Conservation (phyloP, 2,888 invertebrate genomes). For the Parasteatoda lunata region DNA sequence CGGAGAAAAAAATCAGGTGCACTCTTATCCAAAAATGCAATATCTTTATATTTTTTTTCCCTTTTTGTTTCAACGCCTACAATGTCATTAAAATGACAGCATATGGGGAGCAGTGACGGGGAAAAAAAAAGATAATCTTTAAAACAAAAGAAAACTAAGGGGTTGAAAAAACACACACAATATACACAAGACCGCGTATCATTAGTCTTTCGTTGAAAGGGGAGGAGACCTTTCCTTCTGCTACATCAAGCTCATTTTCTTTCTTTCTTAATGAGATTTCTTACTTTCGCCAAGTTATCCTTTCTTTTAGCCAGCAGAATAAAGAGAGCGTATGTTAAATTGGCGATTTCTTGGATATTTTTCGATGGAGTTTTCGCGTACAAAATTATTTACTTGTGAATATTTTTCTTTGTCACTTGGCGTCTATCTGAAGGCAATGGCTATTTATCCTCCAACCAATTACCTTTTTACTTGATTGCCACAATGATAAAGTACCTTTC, state of each 20-base stretch:
- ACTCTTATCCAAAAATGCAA: neutral
- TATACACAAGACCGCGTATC: neutral
- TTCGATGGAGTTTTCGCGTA: neutral
- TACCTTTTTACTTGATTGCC: too few relatives aligned
- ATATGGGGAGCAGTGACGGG: neutral
- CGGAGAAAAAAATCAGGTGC: neutral
- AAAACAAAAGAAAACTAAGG: neutral
- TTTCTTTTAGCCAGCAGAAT: neutral
- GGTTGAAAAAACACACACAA: neutral
- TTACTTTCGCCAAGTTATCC: neutral
- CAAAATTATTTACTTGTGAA: neutral
- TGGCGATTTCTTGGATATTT: neutral
- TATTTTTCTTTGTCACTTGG: neutral
- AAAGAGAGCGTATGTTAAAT: neutral
- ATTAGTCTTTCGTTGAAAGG: slow-evolving; percentile 3
- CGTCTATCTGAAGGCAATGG: neutral
- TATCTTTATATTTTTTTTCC: slow-evolving; percentile 26
- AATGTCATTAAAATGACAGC: slow-evolving; percentile 41
- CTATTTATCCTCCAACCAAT: too few relatives aligned
- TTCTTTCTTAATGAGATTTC: slow-evolving; percentile 49
- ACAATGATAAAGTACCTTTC: too few relatives aligned
- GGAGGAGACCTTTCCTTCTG: slow-evolving; percentile 13
- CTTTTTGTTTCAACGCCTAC: slow-evolving; percentile 44
- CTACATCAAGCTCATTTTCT: slow-evolving; percentile 30
- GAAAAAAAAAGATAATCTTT: neutral